Evolutionary conservation across 2,888 invertebrate genomes (phyloP).

Genomic region (Athripsodes cinereus): DNA sequence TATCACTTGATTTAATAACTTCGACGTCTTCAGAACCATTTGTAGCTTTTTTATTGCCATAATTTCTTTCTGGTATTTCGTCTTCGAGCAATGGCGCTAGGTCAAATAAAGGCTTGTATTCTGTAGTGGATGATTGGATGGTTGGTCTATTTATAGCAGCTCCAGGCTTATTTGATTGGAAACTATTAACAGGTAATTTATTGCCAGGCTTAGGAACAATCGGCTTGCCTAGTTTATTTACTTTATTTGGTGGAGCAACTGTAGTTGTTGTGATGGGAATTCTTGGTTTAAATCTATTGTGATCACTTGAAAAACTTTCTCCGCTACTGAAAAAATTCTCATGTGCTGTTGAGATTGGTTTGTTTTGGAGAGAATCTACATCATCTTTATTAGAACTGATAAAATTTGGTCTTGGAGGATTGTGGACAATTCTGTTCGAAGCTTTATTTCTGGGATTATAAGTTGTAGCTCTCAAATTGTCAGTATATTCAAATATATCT

Average conservation of each 20-base stretch:
- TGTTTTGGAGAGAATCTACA: constrained; percentile 25
- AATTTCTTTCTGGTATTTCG: constrained; percentile 47
- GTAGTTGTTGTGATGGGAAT: constrained; percentile 30
- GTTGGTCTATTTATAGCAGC: constrained; percentile 30
- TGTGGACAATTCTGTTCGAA: constrained; percentile 14
- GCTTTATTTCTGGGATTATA: constrained; percentile 21
- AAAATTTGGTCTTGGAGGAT: constrained; percentile 20
- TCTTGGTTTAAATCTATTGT: constrained; percentile 32
- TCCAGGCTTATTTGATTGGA: constrained; percentile 30
- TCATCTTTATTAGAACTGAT: constrained; percentile 24
- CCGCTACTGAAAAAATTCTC: constrained; percentile 23
- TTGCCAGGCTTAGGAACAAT: constrained; percentile 32
- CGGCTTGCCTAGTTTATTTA: constrained; percentile 27
- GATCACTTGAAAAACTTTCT: constrained; percentile 32
- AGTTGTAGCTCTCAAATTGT: constrained; percentile 25
- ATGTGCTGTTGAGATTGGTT: constrained; percentile 24
- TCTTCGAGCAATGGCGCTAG: constrained; percentile 55
- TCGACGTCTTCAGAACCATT: constrained; percentile 47
- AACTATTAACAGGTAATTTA: constrained; percentile 30
- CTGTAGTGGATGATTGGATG: constrained; percentile 37
- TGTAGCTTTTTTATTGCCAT: constrained; percentile 39
- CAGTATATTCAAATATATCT: constrained; percentile 32
- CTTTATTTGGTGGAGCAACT: constrained; percentile 29
- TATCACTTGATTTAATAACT: constrained; percentile 42
- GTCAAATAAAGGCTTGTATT: constrained; percentile 48